A percentile compares a stretch with the other conserved stretches of the same genome.
Conservation (phyloP, 2,113 vertebrate species). For the Irena cyanogastra region DNA sequence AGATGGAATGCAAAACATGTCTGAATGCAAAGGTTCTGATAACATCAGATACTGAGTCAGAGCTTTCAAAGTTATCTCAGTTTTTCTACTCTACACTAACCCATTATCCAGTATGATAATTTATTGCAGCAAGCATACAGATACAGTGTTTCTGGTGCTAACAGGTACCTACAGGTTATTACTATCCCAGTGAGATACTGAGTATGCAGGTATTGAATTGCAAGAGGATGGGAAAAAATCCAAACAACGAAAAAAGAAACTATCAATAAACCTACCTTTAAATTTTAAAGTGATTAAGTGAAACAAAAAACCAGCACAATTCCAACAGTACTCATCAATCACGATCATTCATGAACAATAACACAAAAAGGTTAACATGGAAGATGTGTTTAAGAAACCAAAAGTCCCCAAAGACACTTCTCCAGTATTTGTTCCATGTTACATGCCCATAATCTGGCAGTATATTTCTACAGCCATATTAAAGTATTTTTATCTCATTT, state of each 20-base stretch:
- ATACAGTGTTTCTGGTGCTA: background rate
- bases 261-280: background rate
- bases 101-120: background rate
- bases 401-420: background rate
- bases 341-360: background rate
- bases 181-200: background rate
- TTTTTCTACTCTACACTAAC: background rate
- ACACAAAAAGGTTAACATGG: background rate
- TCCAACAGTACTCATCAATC: background rate
- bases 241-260: background rate
- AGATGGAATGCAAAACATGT: background rate
- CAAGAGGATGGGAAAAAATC: background rate
- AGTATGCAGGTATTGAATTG: background rate
- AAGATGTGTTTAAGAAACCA: background rate
- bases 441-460: background rate
- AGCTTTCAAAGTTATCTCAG: background rate
- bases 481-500: background rate
- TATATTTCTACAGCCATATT: background rate
- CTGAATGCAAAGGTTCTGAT: background rate
- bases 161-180: background rate
- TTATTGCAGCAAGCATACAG: background rate
- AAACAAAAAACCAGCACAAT: background rate
- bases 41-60: background rate
- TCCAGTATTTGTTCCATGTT: background rate
- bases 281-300: background rate